These are phyloP conservation scores for Boulengeromyrus knoepffleri DNA, from an alignment of 2,113 vertebrate species.

Conservation along the genomic window DNA sequence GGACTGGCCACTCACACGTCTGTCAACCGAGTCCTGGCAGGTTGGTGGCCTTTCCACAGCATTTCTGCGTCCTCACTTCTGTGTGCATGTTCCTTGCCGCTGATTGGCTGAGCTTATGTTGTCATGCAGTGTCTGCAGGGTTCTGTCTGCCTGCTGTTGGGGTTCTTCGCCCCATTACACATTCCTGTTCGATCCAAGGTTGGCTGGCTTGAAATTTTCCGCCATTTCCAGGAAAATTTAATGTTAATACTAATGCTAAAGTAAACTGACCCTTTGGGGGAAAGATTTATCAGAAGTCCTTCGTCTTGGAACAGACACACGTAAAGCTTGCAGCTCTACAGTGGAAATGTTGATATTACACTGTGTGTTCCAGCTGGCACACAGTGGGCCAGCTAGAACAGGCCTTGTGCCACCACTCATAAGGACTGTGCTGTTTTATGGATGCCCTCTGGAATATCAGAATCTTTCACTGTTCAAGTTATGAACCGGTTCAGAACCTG, in stretches of 20 bases:
- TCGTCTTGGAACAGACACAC: background rate
- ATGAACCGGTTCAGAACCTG: background rate
- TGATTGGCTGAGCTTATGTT: background rate
- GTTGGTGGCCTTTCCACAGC: conserved; percentile 50
- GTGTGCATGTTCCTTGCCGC: background rate
- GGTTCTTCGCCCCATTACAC: background rate
- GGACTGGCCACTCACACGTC: conserved; percentile 96
- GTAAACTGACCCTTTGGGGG: background rate
- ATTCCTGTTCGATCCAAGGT: background rate
- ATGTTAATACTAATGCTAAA: background rate
- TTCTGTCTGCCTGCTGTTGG: background rate
- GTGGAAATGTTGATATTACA: background rate
- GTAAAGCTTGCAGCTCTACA: background rate
- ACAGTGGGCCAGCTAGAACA: background rate
- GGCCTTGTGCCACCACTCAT: background rate
- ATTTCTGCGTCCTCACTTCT: background rate
- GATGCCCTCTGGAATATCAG: background rate
- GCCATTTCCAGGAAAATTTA: background rate
- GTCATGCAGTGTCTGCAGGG: background rate
- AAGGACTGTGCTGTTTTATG: background rate
- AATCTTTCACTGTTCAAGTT: background rate
- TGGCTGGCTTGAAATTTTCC: background rate
- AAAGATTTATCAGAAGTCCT: background rate
- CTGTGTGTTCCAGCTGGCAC: background rate
- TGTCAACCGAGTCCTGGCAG: conserved; percentile 93